Percentiles rank a stretch among this genome's conserved stretches.
Conservation (phyloP, 2,113 vertebrate species). For the Podarcis muralis region DNA sequence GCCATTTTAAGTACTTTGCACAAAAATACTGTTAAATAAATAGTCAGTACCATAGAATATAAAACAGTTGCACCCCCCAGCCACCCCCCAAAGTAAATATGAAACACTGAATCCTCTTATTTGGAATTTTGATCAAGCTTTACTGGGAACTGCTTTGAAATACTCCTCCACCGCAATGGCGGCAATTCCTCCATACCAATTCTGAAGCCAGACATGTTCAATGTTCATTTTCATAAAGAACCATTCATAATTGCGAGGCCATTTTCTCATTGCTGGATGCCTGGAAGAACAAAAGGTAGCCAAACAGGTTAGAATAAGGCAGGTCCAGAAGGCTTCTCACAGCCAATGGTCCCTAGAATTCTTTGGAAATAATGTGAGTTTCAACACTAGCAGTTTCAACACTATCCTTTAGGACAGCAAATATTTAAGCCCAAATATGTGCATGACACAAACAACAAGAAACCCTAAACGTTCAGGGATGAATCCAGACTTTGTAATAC, state of each 20-base stretch:
- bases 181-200: conserved; percentile 76
- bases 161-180: conserved; percentile 76
- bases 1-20: conserved; percentile 35
- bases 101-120: neutral
- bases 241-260: conserved; percentile 79
- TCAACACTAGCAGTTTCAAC: neutral
- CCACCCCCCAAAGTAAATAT: conserved; percentile 27
- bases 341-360: neutral
- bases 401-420: neutral
- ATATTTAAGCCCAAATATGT: neutral
- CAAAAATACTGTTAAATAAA: conserved; percentile 37
- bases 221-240: conserved; percentile 84
- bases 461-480: no score
- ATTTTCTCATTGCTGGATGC: conserved; percentile 80
- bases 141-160: conserved; percentile 75
- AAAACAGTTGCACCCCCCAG: conserved; percentile 1
- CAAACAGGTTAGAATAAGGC: conserved; percentile 37
- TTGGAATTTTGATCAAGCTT: conserved; percentile 61
- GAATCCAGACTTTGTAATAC: no score
- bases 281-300: conserved; percentile 62
- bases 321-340: neutral
- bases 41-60: conserved; percentile 7
- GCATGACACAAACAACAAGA: no score
- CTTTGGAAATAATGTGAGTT: neutral
- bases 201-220: conserved; percentile 78